Evolutionary conservation across 2,113 vertebrate species (phyloP), one percentile per base, ranked within the genome.

Genomic region (Meleagris gallopavo): DNA sequence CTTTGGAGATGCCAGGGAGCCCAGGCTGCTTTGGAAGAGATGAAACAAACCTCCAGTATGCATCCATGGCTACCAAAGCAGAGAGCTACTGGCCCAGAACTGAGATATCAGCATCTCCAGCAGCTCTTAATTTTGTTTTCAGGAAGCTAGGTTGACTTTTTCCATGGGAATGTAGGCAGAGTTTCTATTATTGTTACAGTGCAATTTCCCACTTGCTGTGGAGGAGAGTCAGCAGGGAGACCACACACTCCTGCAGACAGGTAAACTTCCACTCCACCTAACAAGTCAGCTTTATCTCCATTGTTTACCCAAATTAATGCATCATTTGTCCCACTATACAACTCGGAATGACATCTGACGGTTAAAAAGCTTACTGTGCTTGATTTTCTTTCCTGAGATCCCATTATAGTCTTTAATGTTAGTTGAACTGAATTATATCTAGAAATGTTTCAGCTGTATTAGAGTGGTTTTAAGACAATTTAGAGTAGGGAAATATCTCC

Each of bases 401-500:
- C 94, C 69, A 71, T 93, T 88, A 92, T 83, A 61, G 74, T 88
- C 88, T 74, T 81, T 48, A 67, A 72, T 2, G 2, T 50, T 71
- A 90, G 65, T 27, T 46, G 90, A 90, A 80, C 41, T 64, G 86
- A 88, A 95, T 92, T 94, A 90, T 86, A 95, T 91, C 92, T 89
- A 82, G 74, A 94, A 92, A 92, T 84, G 90, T 86, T 94, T 93
- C 86, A 93, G 83, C 70, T 7, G 1, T 48, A 72, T 96, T 78
- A 93, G 86, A 94, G 92, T 90, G 90, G 83, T 94, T 95, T 93
- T 90, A 94, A 96, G 94, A 96, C 83, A 95, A 93, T 96, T 95
- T 92, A 87, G 83, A 82, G 67, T 65, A 91, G 94, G 86, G 81
- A 96, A 96, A 96, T 84, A 27, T 93, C 90, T 95, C 90, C 90